Evolutionary conservation across 2,888 invertebrate genomes (phyloP).

Genomic region (Nomada fucata): DNA sequence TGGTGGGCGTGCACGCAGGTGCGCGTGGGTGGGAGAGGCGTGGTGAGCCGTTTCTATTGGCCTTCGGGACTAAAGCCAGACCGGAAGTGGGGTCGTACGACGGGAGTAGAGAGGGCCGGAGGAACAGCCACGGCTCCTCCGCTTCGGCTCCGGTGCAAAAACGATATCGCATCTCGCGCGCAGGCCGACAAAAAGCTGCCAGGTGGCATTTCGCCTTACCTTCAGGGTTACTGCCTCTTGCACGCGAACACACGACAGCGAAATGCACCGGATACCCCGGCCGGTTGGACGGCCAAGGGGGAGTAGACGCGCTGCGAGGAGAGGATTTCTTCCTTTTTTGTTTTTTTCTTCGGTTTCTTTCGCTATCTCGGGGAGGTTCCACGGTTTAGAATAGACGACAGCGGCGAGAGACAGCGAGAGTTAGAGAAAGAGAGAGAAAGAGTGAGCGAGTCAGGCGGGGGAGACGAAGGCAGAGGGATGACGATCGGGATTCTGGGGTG

Average conservation of each 20-base stretch:
- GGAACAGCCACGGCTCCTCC: slow-evolving; percentile 52
- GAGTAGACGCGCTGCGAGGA: neutral
- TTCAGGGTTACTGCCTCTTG: slow-evolving; percentile 78
- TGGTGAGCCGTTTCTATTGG: slow-evolving; percentile 79
- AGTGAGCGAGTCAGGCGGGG: neutral
- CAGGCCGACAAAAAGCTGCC: slow-evolving; percentile 81
- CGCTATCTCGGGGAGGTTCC: no score
- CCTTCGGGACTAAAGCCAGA: slow-evolving; percentile 60
- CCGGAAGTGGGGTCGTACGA: slow-evolving; percentile 76
- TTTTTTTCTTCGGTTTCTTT: neutral
- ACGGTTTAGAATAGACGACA: no score
- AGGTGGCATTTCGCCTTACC: slow-evolving; percentile 83
- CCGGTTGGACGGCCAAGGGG: neutral
- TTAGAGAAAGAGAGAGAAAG: neutral
- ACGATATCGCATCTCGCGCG: slow-evolving; percentile 80
- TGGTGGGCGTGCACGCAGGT: slow-evolving; percentile 82
- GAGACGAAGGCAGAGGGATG: neutral
- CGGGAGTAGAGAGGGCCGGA: slow-evolving; percentile 29
- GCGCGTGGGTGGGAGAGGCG: slow-evolving; percentile 84
- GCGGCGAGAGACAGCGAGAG: neutral
- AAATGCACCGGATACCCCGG: slow-evolving; percentile 48
- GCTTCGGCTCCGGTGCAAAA: slow-evolving; percentile 74
- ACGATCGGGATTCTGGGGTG: neutral
- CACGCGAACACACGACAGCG: slow-evolving; percentile 65
- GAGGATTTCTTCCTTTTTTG: neutral